Conservation (phyloP, 2,113 vertebrate genomes). For the Varanus salvator region DNA sequence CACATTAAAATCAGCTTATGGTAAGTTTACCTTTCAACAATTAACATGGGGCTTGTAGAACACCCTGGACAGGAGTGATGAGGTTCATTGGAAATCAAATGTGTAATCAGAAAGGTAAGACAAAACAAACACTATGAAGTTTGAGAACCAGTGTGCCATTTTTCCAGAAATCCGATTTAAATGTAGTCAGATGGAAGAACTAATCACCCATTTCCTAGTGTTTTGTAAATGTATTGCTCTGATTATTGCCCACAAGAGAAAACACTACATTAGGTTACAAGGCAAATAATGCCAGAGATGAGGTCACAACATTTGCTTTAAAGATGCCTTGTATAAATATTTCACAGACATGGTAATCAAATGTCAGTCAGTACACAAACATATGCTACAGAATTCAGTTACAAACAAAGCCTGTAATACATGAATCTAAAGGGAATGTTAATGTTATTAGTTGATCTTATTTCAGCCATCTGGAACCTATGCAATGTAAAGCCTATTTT, state of each 20-base stretch:
- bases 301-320: background rate
- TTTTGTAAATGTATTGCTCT: background rate
- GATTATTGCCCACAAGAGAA: background rate
- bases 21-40: background rate
- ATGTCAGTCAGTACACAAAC: conserved; percentile 9
- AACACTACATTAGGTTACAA: background rate
- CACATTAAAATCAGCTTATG: background rate
- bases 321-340: background rate
- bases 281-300: background rate
- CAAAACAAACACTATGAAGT: background rate
- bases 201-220: background rate
- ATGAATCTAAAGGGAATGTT: background rate
- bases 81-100: background rate
- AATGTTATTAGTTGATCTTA: conserved; percentile 36
- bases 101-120: background rate
- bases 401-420: conserved; percentile 1
- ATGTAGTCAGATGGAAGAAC: background rate
- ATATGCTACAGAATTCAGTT: background rate
- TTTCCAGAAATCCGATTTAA: background rate
- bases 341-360: background rate
- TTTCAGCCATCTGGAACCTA: conserved; percentile 50
- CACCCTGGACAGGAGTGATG: background rate
- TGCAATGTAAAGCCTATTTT: conserved; percentile 47
- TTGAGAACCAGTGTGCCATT: background rate
- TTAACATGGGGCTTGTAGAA: background rate